Evolutionary conservation across 1,140 invertebrate genomes (phyloP).

Genomic region (Diabrotica undecimpunctata): DNA sequence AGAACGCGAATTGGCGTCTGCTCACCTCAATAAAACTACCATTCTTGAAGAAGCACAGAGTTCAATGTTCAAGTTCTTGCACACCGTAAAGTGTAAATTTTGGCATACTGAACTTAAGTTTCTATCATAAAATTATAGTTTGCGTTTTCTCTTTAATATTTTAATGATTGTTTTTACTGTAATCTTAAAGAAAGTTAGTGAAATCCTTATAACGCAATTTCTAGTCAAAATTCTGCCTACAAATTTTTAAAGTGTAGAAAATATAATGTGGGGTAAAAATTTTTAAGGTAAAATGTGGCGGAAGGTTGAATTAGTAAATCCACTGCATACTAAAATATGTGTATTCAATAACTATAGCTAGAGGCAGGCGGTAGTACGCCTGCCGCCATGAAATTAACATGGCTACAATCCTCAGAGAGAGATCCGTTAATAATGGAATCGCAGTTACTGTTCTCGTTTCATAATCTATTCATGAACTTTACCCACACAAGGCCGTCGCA

Average conservation of each 20-base stretch:
- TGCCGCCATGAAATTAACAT: neutral
- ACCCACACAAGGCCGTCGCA: neutral
- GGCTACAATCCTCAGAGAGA: neutral
- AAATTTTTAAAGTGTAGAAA: neutral
- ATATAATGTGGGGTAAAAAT: neutral
- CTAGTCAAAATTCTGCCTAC: no score
- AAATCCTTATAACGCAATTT: no score
- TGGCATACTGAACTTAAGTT: no score
- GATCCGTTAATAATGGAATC: conserved; percentile 2
- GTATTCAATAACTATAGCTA: neutral
- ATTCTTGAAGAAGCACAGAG: no score
- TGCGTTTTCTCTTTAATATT: no score
- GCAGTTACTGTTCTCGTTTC: neutral
- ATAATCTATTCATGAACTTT: conserved; percentile 1
- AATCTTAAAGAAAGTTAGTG: no score
- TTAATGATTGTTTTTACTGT: no score
- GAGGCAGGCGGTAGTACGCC: neutral
- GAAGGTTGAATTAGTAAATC: conserved; percentile 1
- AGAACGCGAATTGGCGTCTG: no score
- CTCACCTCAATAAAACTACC: no score
- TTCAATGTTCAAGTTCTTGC: no score
- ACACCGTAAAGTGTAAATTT: no score
- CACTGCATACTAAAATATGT: conserved; percentile 2
- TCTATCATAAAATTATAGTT: no score
- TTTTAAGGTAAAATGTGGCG: neutral